Evolutionary conservation across 2,888 invertebrate genomes (phyloP), one percentile per base, ranked within the genome.

Genomic region (Meiosimyza decipiens): DNA sequence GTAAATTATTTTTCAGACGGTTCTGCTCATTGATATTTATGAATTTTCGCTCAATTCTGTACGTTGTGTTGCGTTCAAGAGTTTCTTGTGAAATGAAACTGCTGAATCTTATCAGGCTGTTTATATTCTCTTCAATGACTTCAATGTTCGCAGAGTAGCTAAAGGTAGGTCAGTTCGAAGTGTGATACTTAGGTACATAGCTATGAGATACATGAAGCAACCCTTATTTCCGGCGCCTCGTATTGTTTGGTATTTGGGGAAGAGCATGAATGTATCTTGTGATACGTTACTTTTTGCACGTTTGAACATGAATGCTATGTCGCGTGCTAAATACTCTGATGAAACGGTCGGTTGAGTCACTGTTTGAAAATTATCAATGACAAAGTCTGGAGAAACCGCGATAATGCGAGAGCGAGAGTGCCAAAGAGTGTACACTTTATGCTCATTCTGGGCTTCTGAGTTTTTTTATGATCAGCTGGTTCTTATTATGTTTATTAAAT

Each of bases 241-340:
- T 40, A 40, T 63, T 40, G 40, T 40, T 40, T 40, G 6, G 2
- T 40, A 40, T 40, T 18, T 40, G 40, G n/a, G 47, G 49, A 18
- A 63, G 16, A 63, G 63, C 9, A 47, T 15, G 57, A 11, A 28
- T 18, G 3, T 62, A 16, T 62, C 33, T 40, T 62, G 6, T 6
- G 40, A 40, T 62, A 16, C 28, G 40, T 7, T 55, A 28, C 18
- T n/a, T 54, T 13, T 62, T 62, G 50, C 75, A 71, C 68, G 75
- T 75, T 64, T 18, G 6, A 63, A 73, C 75, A 72, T 72, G 75
- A 70, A 72, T 57, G 62, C 54, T 54, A 54, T 22, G 70, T 12
- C 63, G 70, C 69, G 62, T 70, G 60, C 62, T 54, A 33, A 6
- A 22, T 2, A 18, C 18, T 57, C 28, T 57, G 28, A 22, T 18